These are phyloP conservation scores for Bujurquina vittata DNA, from an alignment of 2,113 vertebrate genomes.

Conservation along the genomic window DNA sequence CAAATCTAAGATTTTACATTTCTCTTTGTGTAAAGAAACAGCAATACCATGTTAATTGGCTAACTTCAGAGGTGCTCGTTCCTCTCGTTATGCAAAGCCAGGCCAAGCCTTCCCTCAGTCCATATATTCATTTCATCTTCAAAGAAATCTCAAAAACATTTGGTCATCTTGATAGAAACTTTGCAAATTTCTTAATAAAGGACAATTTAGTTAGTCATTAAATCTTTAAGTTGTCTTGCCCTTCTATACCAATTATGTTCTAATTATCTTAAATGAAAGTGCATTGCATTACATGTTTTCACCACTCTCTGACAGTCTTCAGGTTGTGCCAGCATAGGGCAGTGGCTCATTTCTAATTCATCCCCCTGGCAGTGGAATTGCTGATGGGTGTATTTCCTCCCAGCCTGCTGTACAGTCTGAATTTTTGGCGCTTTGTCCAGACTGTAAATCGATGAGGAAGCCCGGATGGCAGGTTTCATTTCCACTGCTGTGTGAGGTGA, in stretches of 20 bases:
- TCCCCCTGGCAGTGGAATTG: slow-evolving; percentile 27
- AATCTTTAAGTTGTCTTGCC: neutral
- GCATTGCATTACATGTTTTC: neutral
- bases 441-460: slow-evolving; percentile 55
- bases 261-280: slow-evolving; percentile 20
- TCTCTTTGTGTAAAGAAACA: neutral
- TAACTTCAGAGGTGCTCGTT: neutral
- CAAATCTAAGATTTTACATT: neutral
- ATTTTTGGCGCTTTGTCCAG: slow-evolving; percentile 44
- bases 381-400: slow-evolving; percentile 49
- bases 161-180: neutral
- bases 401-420: neutral
- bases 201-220: neutral
- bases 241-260: neutral
- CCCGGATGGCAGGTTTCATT: slow-evolving; percentile 40
- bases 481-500: slow-evolving; percentile 38
- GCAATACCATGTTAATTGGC: neutral
- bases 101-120: neutral
- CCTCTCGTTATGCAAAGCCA: neutral
- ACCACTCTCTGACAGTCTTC: neutral
- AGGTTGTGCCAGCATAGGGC: neutral
- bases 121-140: neutral
- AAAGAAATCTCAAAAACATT: neutral
- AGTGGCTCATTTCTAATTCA: slow-evolving; percentile 21
- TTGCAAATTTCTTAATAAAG: neutral